Evolutionary conservation across 2,113 vertebrate species (phyloP), one percentile per base, ranked within the genome.

Genomic region (Eolophus roseicapilla): DNA sequence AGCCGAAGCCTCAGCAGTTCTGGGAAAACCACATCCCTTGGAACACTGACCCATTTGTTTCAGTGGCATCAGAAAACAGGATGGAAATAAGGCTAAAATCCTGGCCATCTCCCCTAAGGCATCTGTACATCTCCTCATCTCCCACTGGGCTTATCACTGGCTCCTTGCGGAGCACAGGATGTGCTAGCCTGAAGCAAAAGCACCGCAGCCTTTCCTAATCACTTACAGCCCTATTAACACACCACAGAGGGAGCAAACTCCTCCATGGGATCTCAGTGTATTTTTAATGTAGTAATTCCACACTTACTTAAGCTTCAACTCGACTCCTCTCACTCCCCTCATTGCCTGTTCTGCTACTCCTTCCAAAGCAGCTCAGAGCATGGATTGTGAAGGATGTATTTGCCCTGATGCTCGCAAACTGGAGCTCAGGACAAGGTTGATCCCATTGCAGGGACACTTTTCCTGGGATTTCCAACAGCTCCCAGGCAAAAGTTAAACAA

Each of bases 121-220:
- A 2, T 8, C 44, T 50, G 35, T 65, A 10, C 29, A 67, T 17
- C 49, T 64, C 46, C 3, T 2, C 3, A 47, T 44, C 7, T 43
- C 46, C 17, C 4, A 10, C 33, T 52, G 43, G 28, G 33, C 19
- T 69, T 35, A 83, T 39, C 17, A 27, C 27, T 70, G 13, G 23
- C 53, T 88, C 29, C 52, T 37, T 52, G 46, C 11, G 83, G 27
- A 65, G 31, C 2, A 2, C 16, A n/a, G 59, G 35, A n/a, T 2
- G 0, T 15, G n/a, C 44, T 13, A 7, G 28, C 28, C n/a, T 0
- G 0, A 31, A 0, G 0, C 43, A 24, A 68, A 57, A 69, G 37
- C 27, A 31, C 55, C 12, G 0, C 6, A 5, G 8, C 82, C 31
- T 62, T 43, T 53, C 41, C 68, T 62, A 49, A 44, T 33, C 15